A percentile compares a stretch with the other conserved stretches of the same genome.
These are phyloP conservation scores for Cecidostiba fungosa DNA, from an alignment of 2,888 invertebrate genomes.

Conservation along the genomic window DNA sequence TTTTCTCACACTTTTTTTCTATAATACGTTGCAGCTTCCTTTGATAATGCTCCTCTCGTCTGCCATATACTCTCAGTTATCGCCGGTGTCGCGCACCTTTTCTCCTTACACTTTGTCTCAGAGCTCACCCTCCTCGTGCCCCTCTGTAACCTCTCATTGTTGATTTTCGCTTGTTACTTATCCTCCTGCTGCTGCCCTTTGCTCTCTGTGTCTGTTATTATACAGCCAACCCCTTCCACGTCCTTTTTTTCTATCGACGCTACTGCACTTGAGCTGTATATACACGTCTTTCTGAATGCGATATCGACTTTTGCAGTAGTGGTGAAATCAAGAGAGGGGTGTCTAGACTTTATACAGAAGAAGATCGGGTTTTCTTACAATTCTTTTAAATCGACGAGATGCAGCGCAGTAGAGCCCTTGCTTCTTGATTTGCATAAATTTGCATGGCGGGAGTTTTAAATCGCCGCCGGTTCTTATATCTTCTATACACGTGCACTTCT, in stretches of 20 bases:
- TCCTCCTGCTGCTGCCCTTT: not conserved
- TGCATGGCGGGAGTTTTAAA: slow-evolving; percentile 19
- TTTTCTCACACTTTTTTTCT: slow-evolving; percentile 25
- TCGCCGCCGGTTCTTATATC: not conserved
- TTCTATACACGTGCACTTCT: not conserved
- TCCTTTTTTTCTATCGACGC: not conserved
- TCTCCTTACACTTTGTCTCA: slow-evolving; percentile 27
- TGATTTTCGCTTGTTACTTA: slow-evolving; percentile 11
- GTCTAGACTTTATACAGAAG: not conserved
- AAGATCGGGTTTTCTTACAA: not conserved
- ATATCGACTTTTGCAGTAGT: slow-evolving; percentile 14
- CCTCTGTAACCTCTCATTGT: slow-evolving; percentile 28
- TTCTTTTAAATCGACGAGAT: slow-evolving; percentile 19
- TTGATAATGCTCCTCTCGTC: not conserved
- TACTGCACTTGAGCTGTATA: slow-evolving; percentile 6
- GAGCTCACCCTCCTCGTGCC: not conserved
- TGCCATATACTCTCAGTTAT: not conserved
- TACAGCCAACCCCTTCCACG: not conserved
- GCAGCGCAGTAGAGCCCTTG: not conserved
- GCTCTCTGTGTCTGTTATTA: not conserved
- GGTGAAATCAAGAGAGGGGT: not conserved
- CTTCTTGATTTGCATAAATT: slow-evolving; percentile 1
- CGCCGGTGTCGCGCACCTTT: slow-evolving; percentile 30
- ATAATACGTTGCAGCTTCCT: slow-evolving; percentile 9
- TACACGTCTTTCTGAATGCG: not conserved